Evolutionary conservation across 2,888 invertebrate species (phyloP).

Genomic region (Eilema griseolum): DNA sequence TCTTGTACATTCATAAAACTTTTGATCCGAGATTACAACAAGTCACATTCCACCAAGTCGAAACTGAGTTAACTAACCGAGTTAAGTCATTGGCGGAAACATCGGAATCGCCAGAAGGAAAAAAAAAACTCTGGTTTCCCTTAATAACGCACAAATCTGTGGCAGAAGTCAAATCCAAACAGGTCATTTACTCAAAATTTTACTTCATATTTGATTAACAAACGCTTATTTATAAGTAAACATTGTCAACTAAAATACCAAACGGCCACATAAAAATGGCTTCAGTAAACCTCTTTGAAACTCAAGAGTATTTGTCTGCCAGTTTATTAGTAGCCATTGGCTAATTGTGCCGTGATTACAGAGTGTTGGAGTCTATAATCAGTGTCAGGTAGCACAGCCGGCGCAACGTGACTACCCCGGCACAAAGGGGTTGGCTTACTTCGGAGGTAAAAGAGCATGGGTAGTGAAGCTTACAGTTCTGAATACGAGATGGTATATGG

Average conservation of each 20-base stretch:
- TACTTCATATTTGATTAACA: too few species aligned
- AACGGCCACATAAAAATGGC: neutral
- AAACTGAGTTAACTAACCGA: too few species aligned
- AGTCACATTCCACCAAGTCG: too few species aligned
- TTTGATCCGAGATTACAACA: too few species aligned
- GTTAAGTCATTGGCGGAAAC: too few species aligned
- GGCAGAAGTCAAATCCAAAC: too few species aligned
- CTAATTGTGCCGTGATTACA: slow-evolving; percentile 55
- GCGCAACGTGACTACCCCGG: slow-evolving; percentile 9
- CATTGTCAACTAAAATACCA: neutral
- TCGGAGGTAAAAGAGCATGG: slow-evolving; percentile 14
- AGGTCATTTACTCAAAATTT: too few species aligned
- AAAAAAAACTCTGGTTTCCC: too few species aligned
- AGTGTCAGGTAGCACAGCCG: slow-evolving; percentile 52
- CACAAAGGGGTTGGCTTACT: slow-evolving; percentile 20
- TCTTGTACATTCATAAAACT: too few species aligned
- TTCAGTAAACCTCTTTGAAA: slow-evolving; percentile 9
- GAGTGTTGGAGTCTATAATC: slow-evolving; percentile 54
- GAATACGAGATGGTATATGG: slow-evolving; percentile 10
- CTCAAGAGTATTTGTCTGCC: slow-evolving; percentile 32
- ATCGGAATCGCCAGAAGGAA: too few species aligned
- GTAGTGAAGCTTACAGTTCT: slow-evolving; percentile 11
- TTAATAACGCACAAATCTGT: too few species aligned
- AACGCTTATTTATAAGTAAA: neutral
- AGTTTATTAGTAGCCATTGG: slow-evolving; percentile 35